Base-by-base conservation (phyloP, 2,113 vertebrate genomes). In the Forbesichthys agassizii region DNA sequence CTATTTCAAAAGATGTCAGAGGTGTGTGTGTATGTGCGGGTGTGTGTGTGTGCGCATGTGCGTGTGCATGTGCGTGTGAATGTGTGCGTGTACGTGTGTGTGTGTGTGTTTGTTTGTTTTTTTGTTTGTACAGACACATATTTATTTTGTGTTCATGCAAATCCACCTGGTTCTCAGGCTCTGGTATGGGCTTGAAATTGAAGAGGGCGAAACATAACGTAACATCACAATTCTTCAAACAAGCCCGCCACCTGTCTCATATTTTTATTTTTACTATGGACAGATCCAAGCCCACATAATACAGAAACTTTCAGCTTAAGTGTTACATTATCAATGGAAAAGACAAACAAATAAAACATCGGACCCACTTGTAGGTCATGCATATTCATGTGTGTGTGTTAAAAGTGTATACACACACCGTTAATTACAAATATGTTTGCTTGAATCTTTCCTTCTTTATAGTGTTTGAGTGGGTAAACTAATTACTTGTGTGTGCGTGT, bases 191-290 rank as follows among this genome's bases (percentile, higher is more conserved):
- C 62, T 71, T 72, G 48, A 83, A 84, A 81, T 69, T 81, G 77
- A 84, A 84, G 79, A 72, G 27, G 13, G 64, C 61, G 27, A 81
- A 84, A 86, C 78, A 69, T 60, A 81, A 75, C 66, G 74, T 69
- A 66, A 85, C 82, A 78, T 48, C 10, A 74, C 65, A 64, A 81
- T 59, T 33, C 42, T 14, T 9, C 42, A 71, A 10, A 5, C 33
- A 73, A 49, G 63, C n/a, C 52, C 36, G 36, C 36, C 36, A 42
- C 36, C 36, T 42, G 4, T 42, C 36, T 42, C 42, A 61, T 51
- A 27, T 3, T 27, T 27, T 27, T 27, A 27, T 27, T 27, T 27
- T 3, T 27, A 27, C 27, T 2, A 27, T 27, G 27, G 27, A 48
- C 60, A 48, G 4, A 27, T 51, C 18, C 59, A 20, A 3, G 36